Percentiles rank a stretch among this genome's conserved stretches.
Evolutionary conservation across 1,140 invertebrate genomes (phyloP).

Genomic region (Drosophila takahashii): DNA sequence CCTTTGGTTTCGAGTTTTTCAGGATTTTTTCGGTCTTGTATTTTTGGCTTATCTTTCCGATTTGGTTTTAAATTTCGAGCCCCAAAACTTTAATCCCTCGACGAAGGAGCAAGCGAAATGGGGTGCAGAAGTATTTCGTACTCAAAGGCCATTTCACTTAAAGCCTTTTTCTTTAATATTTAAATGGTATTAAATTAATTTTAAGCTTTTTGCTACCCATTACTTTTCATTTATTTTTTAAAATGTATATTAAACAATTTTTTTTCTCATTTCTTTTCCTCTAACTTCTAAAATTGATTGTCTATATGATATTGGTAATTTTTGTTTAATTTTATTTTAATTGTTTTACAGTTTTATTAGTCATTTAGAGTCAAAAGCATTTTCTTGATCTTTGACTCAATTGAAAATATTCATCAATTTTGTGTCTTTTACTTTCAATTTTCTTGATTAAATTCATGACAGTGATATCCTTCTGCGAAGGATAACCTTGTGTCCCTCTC

Average conservation of each 20-base stretch:
- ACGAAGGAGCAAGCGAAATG: conserved; percentile 2
- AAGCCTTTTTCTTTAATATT: background rate
- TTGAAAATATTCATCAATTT: background rate
- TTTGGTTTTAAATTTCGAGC: conserved; percentile 66
- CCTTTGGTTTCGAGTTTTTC: conserved; percentile 57
- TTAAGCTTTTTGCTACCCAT: too few species aligned
- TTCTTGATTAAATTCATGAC: background rate
- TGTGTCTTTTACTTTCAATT: background rate
- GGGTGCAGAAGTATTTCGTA: background rate
- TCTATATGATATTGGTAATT: too few species aligned
- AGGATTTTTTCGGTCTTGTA: conserved; percentile 13
- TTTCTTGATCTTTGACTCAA: background rate
- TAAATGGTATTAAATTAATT: too few species aligned
- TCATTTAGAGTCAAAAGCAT: too few species aligned
- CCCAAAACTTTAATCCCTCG: conserved; percentile 57
- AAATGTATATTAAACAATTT: too few species aligned
- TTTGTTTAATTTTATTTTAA: too few species aligned
- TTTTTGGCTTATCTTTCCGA: conserved; percentile 16
- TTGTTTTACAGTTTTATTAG: too few species aligned
- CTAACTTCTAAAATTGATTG: too few species aligned
- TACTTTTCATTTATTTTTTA: too few species aligned
- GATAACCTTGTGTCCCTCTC: background rate
- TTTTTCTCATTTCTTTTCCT: too few species aligned
- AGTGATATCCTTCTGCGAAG: background rate
- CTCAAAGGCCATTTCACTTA: background rate